Conservation (phyloP, 2,113 vertebrate genomes). For the Haplotaxodon microlepis region DNA sequence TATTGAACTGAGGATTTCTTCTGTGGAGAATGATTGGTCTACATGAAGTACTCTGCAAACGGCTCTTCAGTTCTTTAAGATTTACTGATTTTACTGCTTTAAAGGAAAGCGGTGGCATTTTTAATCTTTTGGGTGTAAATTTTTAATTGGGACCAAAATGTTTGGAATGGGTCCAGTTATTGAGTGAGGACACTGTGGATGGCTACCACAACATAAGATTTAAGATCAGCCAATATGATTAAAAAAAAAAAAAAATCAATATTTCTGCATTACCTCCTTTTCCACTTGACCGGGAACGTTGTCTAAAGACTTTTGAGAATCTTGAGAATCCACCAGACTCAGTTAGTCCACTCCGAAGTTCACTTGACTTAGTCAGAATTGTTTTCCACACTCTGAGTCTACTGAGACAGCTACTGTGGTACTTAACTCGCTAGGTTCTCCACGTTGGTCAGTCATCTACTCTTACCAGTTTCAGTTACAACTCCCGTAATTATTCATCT, state of each 20-base stretch:
- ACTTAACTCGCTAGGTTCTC: background rate
- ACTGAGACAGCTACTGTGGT: background rate
- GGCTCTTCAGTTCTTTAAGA: background rate
- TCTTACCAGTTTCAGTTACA: no score
- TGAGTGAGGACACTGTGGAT: accelerated
- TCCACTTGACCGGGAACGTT: background rate
- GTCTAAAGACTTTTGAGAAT: background rate
- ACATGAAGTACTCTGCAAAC: background rate
- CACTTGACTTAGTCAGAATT: background rate
- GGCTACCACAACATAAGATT: background rate
- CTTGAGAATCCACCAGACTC: background rate
- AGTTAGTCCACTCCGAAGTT: background rate
- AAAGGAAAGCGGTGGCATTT: background rate
- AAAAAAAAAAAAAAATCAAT: background rate
- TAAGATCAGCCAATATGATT: background rate
- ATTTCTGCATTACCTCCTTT: background rate
- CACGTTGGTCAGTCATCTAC: accelerated
- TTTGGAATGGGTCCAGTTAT: background rate
- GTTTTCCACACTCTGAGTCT: background rate
- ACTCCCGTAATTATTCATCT: no score
- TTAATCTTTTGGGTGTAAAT: background rate
- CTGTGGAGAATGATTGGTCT: background rate
- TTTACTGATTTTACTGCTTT: background rate
- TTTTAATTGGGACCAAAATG: background rate
- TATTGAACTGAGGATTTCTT: background rate